Base-by-base conservation (phyloP, 92 coral and sea anemone genomes). In the Heliopora coerulea region DNA sequence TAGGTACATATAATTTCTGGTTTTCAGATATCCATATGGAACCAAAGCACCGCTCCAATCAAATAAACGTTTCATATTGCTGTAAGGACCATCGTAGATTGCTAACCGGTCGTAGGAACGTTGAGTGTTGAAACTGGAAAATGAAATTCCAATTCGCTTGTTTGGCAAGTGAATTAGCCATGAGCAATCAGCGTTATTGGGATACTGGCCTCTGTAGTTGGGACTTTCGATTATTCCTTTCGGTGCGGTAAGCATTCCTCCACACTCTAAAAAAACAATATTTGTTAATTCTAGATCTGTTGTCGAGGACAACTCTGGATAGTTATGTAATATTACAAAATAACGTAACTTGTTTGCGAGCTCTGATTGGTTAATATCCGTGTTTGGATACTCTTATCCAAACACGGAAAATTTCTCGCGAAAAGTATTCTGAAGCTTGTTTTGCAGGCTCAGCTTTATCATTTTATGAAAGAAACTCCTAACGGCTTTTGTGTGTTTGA, bases 31-130 rank as follows among this genome's bases (percentile, higher is more conserved):
- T 44, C 95, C 96, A 46, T 79, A 68, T 17, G 87, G 83, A 56
- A 89, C 89, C 60, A 88, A 79, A 67, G 91, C 83, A 42, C 98
- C 98, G 34, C 97, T 87, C 86, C 88, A 90, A 59, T 89, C 86
- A 26, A 90, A 82, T 69, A 84, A 89, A 25, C 82, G 83, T 23
- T 88, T 85, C 72, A 89, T 75, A 44, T 91, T 87, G 48, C 84
- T 87, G 87, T 88, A 85, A 25, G 98, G 98, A 1, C 96, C 96
- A 25, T 83, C 91, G n/a, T 91, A 83, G 28, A 88, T 83, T 31
- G 81, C 91, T 28, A 93, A 75, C 34, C 95, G 91, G 54, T 93
- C 98, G 74, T 89, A 90, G 32, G 91, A 89, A 62, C 85, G 84
- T 50, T 93, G 91, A 3, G 96, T 87, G 76, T 80, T 83, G 72